Conservation (phyloP, 1,140 invertebrate species). For the Drosophila ambigua region DNA sequence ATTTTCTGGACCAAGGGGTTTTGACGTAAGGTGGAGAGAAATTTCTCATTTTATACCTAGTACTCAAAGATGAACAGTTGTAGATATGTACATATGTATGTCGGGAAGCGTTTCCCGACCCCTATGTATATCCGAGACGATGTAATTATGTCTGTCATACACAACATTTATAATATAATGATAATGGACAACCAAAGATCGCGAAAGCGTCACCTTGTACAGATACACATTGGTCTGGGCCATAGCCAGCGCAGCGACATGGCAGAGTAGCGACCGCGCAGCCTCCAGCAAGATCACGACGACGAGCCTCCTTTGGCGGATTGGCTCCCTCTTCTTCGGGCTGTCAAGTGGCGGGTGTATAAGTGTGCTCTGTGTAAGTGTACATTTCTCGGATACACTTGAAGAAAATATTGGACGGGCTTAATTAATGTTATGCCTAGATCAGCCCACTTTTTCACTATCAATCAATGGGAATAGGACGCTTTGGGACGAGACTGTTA, state of each 20-base stretch:
- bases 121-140: too few species aligned
- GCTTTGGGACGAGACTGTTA: slow-evolving; percentile 6
- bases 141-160: too few species aligned
- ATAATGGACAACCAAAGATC: too few species aligned
- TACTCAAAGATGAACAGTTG: too few species aligned
- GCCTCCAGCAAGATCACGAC: slow-evolving; percentile 38
- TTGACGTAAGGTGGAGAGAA: too few species aligned
- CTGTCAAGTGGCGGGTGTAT: slow-evolving; percentile 52
- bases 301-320: slow-evolving; percentile 72
- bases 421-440: slow-evolving; percentile 47
- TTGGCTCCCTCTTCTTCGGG: slow-evolving; percentile 17
- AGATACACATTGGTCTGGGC: slow-evolving; percentile 4
- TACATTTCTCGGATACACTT: slow-evolving; percentile 27
- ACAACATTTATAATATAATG: too few species aligned
- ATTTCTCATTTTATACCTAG: too few species aligned
- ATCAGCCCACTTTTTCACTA: slow-evolving; percentile 42
- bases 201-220: too few species aligned
- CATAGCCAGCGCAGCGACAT: slow-evolving; percentile 40
- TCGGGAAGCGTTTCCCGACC: too few species aligned
- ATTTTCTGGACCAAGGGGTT: slow-evolving; percentile 25
- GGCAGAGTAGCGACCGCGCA: slow-evolving; percentile 19
- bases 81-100: too few species aligned
- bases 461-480: background rate
- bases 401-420: slow-evolving; percentile 11
- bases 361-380: slow-evolving; percentile 14